phyloP scores from a whole-genome alignment of 2,113 vertebrate genomes.

The Cyanistes caeruleus region DNA sequence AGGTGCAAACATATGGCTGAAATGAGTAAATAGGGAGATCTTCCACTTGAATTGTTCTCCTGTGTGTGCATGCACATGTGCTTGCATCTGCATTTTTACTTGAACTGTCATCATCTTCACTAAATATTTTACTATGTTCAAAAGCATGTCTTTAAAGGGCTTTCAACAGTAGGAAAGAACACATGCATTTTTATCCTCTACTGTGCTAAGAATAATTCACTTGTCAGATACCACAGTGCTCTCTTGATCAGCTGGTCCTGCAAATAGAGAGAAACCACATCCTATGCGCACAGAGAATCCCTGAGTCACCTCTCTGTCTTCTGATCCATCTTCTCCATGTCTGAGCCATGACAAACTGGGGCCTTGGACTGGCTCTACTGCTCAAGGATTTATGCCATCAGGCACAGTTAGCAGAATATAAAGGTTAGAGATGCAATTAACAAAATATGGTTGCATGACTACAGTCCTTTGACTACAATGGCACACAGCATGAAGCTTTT shows the following conservation, averaged over 20 bases:
- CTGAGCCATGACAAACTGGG: not conserved
- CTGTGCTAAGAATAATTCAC: not conserved
- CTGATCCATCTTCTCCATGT: not conserved
- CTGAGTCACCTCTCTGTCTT: not conserved
- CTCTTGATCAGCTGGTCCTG: slow-evolving; percentile 11
- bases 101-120: not conserved
- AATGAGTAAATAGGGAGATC: not conserved
- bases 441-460: not conserved
- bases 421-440: not conserved
- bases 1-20: not conserved
- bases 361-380: not conserved
- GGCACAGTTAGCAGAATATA: not conserved
- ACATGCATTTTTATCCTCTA: not conserved
- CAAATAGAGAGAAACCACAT: slow-evolving; percentile 17
- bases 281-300: not conserved
- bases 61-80: not conserved
- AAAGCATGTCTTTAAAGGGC: slow-evolving; percentile 9
- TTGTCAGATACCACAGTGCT: not conserved
- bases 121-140: slow-evolving; percentile 5
- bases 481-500: not conserved
- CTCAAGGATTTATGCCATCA: not conserved
- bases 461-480: not conserved
- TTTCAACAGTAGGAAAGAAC: not conserved
- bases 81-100: slow-evolving; percentile 5
- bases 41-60: not conserved